Base-by-base conservation (phyloP, 2,888 invertebrate species). In the Athalia cordata region DNA sequence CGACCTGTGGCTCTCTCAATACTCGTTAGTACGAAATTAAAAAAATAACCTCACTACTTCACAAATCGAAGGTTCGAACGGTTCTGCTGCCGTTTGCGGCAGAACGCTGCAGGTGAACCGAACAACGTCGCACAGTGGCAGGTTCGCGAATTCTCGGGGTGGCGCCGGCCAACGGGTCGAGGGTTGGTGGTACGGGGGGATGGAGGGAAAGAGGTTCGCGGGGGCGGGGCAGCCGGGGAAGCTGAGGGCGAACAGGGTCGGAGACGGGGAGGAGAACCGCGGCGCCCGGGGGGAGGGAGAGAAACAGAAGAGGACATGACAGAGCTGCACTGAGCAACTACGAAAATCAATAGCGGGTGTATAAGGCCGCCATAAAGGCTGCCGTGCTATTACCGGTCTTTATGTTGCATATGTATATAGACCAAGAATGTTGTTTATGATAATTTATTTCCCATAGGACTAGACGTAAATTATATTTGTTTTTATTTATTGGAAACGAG, bases 311-410 rank as follows among this genome's bases (percentile, higher is more conserved):
- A 75, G 75, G 75, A 64, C 75, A 75, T 64, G 75, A 64, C 75
- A 75, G 82, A 80, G 85, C 81, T 79, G 79, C 74, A 79, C 81
- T 70, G 80, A 80, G 82, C 80, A 81, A 81, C 82, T 81, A 80
- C 81, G 83, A 83, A 83, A 83, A 84, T 84, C 83, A 84, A 83
- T 83, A 84, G 84, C 78, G 82, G 82, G 72, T 82, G 83, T 86
- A 85, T 87, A 85, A 75, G 75, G 75, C 75, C 75, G 75, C 75
- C 75, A 75, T 75, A 75, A 75, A 75, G 62, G 62, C 64, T 75
- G 50, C 75, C 75, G 29, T 75, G 50, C 62, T 75, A 75, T 75
- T 47, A 75, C 61, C 75, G 75, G 62, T 62, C 50, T 72, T 72
- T 59, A 72, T 59, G 59, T 59, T 13, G 72, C 57, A 47, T 15